phyloP scores from a whole-genome alignment of 2,888 invertebrate species.

The Drosophila formosana region DNA sequence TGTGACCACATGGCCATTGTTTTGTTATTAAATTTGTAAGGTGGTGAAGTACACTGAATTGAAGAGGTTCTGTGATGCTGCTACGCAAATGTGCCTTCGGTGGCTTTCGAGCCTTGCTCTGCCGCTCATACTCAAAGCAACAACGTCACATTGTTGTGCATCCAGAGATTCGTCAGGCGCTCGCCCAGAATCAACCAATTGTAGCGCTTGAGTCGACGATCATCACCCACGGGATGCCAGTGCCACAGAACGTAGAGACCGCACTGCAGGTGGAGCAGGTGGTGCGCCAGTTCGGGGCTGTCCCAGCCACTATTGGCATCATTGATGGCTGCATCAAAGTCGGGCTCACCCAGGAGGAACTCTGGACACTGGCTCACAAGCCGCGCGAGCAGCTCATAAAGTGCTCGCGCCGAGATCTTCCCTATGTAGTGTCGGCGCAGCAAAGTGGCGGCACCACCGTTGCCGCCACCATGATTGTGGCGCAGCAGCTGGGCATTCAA shows the following conservation, averaged over 20 bases:
- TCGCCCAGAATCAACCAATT: slow-evolving; percentile 89
- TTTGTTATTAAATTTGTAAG: slow-evolving; percentile 5
- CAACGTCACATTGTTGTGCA: slow-evolving; percentile 85
- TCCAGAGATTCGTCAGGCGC: slow-evolving; percentile 89
- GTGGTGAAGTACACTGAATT: neutral
- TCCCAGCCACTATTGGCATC: slow-evolving; percentile 97
- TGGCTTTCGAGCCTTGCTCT: slow-evolving; percentile 15
- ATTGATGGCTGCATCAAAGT: slow-evolving; percentile 93
- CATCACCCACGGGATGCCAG: slow-evolving; percentile 99
- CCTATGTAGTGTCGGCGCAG: slow-evolving; percentile 89
- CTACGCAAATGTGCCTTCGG: slow-evolving; percentile 33
- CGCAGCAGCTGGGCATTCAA: slow-evolving; percentile 92
- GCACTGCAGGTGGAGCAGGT: slow-evolving; percentile 91
- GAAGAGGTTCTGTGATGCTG: slow-evolving; percentile 1
- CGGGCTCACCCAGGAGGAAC: slow-evolving; percentile 89
- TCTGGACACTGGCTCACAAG: slow-evolving; percentile 88
- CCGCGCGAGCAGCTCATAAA: slow-evolving; percentile 87
- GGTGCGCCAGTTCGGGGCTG: slow-evolving; percentile 91
- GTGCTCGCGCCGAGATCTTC: slow-evolving; percentile 94
- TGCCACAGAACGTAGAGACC: slow-evolving; percentile 94
- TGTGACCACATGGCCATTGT: slow-evolving; percentile 3
- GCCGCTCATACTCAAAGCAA: slow-evolving; percentile 21
- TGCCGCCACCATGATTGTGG: slow-evolving; percentile 95
- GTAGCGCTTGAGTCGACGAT: slow-evolving; percentile 99
- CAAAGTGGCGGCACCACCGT: slow-evolving; percentile 97